Evolutionary conservation across 2,888 invertebrate genomes (phyloP), one percentile per base, ranked within the genome.

Genomic region (Trichopoda pennipes): DNA sequence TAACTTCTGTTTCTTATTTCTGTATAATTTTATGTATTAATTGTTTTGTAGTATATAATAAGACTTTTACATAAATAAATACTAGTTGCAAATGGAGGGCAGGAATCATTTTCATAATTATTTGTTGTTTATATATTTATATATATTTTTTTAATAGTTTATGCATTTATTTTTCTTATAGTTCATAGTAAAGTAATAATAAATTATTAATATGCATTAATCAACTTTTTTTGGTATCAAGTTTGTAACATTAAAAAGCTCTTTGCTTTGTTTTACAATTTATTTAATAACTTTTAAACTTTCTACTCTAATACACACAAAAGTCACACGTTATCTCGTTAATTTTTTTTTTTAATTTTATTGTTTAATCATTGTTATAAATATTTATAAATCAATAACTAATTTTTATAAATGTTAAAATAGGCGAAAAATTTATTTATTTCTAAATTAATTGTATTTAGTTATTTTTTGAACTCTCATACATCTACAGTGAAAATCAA

Each of bases 91-190:
- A 84, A 82, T 86, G 85, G 85, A 89, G 89, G 89, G 89, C 89
- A 90, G 90, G 90, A 89, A 89, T 89, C 88, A 88, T 84, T 89
- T 89, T 88, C 89, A 89, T 86, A 87, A 86, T 87, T 84, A 80
- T 79, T 83, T 83, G 85, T 85, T 84, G 84, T 84, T 80, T 56
- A 4, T 28, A 6, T 28, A 2, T 84, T 84, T 80, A 85, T 32
- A 82, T 80, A 44, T 17, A 58, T 58, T 21, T 56, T 38, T 38
- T 23, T 42, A 58, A 64, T 64, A 55, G n/a, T 64, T 49, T 84
- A 42, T 80, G 17, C 74, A 56, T 73, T 32, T 80, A 63, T 76
- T 69, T 81, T 80, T 80, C 77, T 86, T 19, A 84, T 68, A 81
- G 78, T 28, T 28, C 78, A 56, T 55, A 23, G 17, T 2, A 17